Base-by-base conservation (phyloP, 2,888 invertebrate genomes). In the Aspidapion aeneum region DNA sequence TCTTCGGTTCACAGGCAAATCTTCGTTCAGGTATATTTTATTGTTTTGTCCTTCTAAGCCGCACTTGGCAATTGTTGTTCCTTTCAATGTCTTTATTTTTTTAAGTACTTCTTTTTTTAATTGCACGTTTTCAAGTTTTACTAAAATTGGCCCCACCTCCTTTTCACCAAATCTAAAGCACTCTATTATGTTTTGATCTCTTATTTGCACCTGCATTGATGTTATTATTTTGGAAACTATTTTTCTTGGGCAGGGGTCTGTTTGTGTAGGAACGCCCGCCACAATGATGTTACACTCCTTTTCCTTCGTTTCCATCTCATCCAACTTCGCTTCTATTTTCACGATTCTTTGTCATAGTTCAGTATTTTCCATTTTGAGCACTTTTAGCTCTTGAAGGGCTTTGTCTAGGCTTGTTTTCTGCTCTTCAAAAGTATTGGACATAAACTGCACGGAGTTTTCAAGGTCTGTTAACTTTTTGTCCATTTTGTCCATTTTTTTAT, bases 191-290 rank as follows among this genome's bases (percentile, higher is more conserved):
- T 54, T 21, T 17, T 17, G 21, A 16, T 55, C 20, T 9, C 54
- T n/a, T 1, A n/a, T 5, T 20, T 54, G 52, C n/a, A 60, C 21
- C 12, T 61, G 7, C 55, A 61, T 18, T 2, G 20, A n/a, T 18
- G 12, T 22, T 9, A 55, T 22, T 48, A 61, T 56, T 56, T 56
- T 61, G 18, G 21, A 22, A n/a, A 19, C 18, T n/a, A 61, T 56
- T 7, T 56, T 55, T 35, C 48, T 35, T n/a, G 22, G 18, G 21
- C 48, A 18, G 1, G 20, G 20, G 9, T 61, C 49, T 55, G 9
- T 19, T 63, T 63, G 63, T 50, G 58, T 63, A 18, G 63, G 63
- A 18, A 58, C 59, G n/a, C 63, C 63, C 18, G 55, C 58, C 12
- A 63, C 35, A 18, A 59, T 55, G n/a, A 63, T 48, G 21, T 63